Percentiles rank a stretch among this genome's conserved stretches.
These are phyloP conservation scores for Myiozetetes cayanensis DNA, from an alignment of 2,113 vertebrate genomes.

Conservation along the genomic window DNA sequence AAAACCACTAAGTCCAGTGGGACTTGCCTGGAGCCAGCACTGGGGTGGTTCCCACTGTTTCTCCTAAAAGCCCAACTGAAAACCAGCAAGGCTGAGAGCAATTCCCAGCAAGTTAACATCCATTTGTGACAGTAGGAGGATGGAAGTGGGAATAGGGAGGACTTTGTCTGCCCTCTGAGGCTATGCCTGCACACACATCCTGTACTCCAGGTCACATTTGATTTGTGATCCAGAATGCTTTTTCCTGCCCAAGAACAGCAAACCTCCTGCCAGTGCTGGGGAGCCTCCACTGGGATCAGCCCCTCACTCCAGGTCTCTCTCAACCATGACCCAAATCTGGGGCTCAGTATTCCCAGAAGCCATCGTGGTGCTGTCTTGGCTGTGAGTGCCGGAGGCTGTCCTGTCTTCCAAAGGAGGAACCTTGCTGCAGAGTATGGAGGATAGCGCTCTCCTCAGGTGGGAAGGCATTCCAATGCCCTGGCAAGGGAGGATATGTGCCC, in stretches of 20 bases:
- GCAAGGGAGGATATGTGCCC: accelerated
- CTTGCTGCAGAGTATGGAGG: accelerated
- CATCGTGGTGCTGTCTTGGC: accelerated
- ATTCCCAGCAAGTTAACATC: neutral
- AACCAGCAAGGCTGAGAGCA: neutral
- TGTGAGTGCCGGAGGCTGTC: accelerated
- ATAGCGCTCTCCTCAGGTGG: neutral
- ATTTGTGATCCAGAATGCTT: neutral
- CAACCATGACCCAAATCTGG: accelerated
- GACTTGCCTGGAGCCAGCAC: neutral
- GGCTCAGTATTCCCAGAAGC: neutral
- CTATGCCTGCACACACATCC: neutral
- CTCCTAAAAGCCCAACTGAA: neutral
- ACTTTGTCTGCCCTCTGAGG: accelerated
- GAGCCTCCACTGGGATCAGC: accelerated
- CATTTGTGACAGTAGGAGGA: accelerated
- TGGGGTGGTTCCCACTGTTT: neutral
- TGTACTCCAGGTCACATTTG: neutral
- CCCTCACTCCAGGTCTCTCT: neutral
- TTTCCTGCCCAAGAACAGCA: neutral
- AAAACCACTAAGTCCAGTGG: neutral
- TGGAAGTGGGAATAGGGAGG: accelerated
- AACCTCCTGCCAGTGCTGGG: accelerated
- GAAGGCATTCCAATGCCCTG: neutral
- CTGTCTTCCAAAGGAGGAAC: neutral